Evolutionary conservation across 2,888 invertebrate genomes (phyloP).

Genomic region (Dimorphilus gyrociliatus): DNA sequence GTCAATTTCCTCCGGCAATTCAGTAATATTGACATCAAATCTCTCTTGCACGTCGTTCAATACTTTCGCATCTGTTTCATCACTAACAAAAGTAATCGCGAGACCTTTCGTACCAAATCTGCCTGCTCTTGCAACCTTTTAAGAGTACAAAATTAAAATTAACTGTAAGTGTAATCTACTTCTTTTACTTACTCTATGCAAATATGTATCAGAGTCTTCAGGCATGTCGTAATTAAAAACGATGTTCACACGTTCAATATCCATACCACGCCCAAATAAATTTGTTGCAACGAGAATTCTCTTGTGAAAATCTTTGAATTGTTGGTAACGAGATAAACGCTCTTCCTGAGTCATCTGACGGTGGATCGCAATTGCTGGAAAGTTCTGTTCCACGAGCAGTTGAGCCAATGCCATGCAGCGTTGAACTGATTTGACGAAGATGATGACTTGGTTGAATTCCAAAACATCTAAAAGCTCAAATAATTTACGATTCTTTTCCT

Average conservation of each 20-base stretch:
- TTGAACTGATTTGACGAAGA: slow-evolving; percentile 96
- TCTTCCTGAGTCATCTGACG: slow-evolving; percentile 95
- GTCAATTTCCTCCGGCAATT: slow-evolving; percentile 95
- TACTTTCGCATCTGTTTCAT: slow-evolving; percentile 91
- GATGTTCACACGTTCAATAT: slow-evolving; percentile 97
- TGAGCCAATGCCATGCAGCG: slow-evolving; percentile 90
- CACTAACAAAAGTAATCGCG: slow-evolving; percentile 94
- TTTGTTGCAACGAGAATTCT: slow-evolving; percentile 95
- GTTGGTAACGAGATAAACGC: slow-evolving; percentile 83
- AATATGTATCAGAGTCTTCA: slow-evolving; percentile 94
- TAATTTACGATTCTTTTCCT: slow-evolving; percentile 95
- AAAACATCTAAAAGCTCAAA: slow-evolving; percentile 93
- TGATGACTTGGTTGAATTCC: slow-evolving; percentile 99
- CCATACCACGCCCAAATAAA: slow-evolving; percentile 97
- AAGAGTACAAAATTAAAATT: neutral
- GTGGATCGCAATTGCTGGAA: slow-evolving; percentile 98
- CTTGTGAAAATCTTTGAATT: slow-evolving; percentile 99
- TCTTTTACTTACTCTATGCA: slow-evolving; percentile 57
- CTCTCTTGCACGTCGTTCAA: slow-evolving; percentile 96
- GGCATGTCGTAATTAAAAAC: slow-evolving; percentile 99
- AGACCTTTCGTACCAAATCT: slow-evolving; percentile 95
- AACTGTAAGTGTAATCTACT: no score
- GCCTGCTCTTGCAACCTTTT: slow-evolving; percentile 85
- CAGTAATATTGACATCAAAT: slow-evolving; percentile 96
- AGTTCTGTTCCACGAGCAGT: slow-evolving; percentile 90